Conservation (phyloP, 2,888 invertebrate genomes). For the Agonopterix arenella region DNA sequence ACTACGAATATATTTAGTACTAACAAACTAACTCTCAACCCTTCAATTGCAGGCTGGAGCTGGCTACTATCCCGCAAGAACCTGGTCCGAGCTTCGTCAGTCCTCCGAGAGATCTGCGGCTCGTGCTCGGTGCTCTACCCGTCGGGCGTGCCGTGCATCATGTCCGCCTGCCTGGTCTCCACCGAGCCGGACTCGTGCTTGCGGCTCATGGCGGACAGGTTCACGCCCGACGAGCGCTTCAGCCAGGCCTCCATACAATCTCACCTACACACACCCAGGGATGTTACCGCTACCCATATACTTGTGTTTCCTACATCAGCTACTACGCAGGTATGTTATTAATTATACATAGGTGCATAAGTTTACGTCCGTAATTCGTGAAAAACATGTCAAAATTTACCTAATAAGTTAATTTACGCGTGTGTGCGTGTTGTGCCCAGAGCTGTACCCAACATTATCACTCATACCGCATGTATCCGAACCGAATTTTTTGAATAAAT, state of each 20-base stretch:
- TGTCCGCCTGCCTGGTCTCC: slow-evolving; percentile 98
- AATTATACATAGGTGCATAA: too few relatives aligned
- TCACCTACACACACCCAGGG: slow-evolving; percentile 95
- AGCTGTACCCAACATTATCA: too few relatives aligned
- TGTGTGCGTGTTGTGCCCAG: too few relatives aligned
- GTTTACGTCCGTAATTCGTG: too few relatives aligned
- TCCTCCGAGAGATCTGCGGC: slow-evolving; percentile 93
- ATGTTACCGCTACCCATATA: slow-evolving; percentile 98
- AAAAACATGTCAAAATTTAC: too few relatives aligned
- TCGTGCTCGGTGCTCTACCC: slow-evolving; percentile 91
- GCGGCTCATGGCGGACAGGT: slow-evolving; percentile 95
- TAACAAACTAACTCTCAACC: background rate
- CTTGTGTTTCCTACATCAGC: slow-evolving; percentile 99
- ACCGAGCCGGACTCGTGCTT: slow-evolving; percentile 93
- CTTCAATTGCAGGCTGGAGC: slow-evolving; percentile 86
- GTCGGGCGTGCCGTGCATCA: slow-evolving; percentile 90
- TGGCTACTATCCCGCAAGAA: slow-evolving; percentile 95
- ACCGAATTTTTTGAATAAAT: too few relatives aligned
- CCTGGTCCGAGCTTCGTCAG: slow-evolving; percentile 89
- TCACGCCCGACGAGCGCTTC: slow-evolving; percentile 96
- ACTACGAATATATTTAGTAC: too few relatives aligned
- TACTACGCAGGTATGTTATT: slow-evolving; percentile 85
- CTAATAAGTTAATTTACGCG: too few relatives aligned
- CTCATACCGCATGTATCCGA: too few relatives aligned
- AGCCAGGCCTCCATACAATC: slow-evolving; percentile 92